Percentiles rank a stretch among this genome's conserved stretches.
phyloP scores from a whole-genome alignment of 1,140 invertebrate species.

The Trypoxylus dichotomus region DNA sequence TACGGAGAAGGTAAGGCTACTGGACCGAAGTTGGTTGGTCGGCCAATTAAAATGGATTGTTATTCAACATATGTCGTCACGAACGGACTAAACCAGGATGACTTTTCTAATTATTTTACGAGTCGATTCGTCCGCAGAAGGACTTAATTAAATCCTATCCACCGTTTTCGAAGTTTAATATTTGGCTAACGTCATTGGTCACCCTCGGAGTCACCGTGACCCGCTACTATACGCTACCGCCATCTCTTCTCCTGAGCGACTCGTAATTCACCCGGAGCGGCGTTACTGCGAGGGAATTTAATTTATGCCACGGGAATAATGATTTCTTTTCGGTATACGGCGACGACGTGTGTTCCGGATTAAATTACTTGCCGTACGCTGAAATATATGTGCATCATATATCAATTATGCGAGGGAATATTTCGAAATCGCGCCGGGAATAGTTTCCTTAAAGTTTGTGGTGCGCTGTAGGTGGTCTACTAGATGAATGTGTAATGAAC shows the following conservation, averaged over 20 bases:
- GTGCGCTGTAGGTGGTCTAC: too few species aligned
- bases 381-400: background rate
- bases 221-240: background rate
- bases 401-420: too few species aligned
- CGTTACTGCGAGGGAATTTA: background rate
- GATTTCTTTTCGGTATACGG: background rate
- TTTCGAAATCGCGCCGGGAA: too few species aligned
- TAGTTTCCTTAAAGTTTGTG: too few species aligned
- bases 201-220: background rate
- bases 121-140: conserved; percentile 1
- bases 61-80: conserved; percentile 1
- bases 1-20: background rate
- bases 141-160: conserved; percentile 3
- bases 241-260: background rate
- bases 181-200: background rate
- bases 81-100: background rate
- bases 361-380: background rate
- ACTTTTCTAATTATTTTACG: conserved; percentile 7
- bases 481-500: too few species aligned
- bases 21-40: background rate
- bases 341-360: background rate
- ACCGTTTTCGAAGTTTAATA: background rate
- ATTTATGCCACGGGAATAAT: conserved; percentile 2
- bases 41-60: background rate
- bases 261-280: background rate